Base-by-base conservation (phyloP, 2,797 vertebrate species). In the Sciurus carolinensis region DNA sequence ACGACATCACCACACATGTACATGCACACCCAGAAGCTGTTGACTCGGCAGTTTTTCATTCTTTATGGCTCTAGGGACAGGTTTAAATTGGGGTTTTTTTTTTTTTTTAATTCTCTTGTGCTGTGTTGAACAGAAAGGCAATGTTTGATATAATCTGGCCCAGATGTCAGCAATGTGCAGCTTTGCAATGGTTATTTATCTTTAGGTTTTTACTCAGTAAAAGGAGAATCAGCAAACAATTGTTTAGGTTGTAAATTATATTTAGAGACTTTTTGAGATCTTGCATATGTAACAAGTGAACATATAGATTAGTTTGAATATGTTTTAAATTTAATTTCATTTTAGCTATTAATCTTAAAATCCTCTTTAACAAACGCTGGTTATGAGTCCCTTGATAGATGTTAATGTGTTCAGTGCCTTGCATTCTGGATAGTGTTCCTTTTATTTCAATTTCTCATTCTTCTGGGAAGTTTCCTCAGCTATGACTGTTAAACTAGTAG, bases 341-440 rank as follows among this genome's bases (percentile, higher is more conserved):
- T 95, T 96, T 96, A 89, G 93, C 93, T 96, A 86, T 98, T 97
- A 95, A 97, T 94, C 91, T 95, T 96, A 94, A 96, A 97, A 67
- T 94, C 39, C 87, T 97, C 88, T 95, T 95, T 91, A 90, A 88
- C 72, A 97, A 96, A 95, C 94, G 66, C 76, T 87, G 69, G 84
- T 96, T 97, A 87, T 20, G 26, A 93, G 96, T 96, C 87, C 90
- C 87, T 9, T 67, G 90, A 42, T 93, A 90, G 75, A 95, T 94
- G 92, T 94, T 97, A 93, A 91, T 82, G 73, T 90, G 67, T 80
- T 96, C 26, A 90, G 72, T 12, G 26, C 54, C 90, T 95, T 96
- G 72, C 13, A 67, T 96, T 94, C 67, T 95, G 77, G 67, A 87
- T 93, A 81, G 92, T 69, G 33, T 88, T 97, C 75, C 59, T 95